phyloP scores from a whole-genome alignment of 1,140 invertebrate genomes.

The Antheraea pernyi region DNA sequence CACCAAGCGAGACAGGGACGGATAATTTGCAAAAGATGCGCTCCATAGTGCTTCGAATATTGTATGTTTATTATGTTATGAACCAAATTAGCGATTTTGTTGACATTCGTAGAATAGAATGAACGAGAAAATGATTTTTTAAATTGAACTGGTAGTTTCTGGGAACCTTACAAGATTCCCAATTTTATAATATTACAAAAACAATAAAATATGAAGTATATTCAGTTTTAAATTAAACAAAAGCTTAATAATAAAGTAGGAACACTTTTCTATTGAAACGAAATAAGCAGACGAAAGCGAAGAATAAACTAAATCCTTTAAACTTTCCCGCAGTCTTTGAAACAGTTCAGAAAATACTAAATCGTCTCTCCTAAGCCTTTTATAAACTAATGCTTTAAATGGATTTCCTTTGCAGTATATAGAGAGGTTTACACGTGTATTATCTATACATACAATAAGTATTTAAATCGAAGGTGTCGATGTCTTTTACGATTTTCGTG shows the following conservation, averaged over 20 bases:
- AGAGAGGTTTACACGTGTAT: neutral
- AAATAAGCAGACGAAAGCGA: neutral
- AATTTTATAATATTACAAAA: too few species aligned
- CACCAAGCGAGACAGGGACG: conserved; percentile 20
- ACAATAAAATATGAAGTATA: too few species aligned
- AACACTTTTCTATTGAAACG: neutral
- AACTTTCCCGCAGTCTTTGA: neutral
- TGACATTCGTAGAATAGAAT: neutral
- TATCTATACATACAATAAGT: neutral
- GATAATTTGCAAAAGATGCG: conserved; percentile 21
- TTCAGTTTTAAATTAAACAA: too few species aligned
- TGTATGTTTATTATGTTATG: conserved; percentile 15
- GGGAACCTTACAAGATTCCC: too few species aligned
- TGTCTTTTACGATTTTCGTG: too few species aligned
- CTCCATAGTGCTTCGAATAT: neutral
- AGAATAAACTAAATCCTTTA: conserved; percentile 1
- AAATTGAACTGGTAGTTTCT: too few species aligned
- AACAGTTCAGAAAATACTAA: conserved; percentile 7
- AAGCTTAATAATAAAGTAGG: neutral
- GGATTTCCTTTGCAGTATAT: neutral
- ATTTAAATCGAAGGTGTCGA: neutral
- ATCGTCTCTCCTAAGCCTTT: neutral
- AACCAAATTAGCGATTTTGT: conserved; percentile 17
- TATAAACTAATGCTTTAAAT: neutral
- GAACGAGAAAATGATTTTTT: neutral